Conservation (phyloP, 2,888 invertebrate genomes). For the Alitta virens region DNA sequence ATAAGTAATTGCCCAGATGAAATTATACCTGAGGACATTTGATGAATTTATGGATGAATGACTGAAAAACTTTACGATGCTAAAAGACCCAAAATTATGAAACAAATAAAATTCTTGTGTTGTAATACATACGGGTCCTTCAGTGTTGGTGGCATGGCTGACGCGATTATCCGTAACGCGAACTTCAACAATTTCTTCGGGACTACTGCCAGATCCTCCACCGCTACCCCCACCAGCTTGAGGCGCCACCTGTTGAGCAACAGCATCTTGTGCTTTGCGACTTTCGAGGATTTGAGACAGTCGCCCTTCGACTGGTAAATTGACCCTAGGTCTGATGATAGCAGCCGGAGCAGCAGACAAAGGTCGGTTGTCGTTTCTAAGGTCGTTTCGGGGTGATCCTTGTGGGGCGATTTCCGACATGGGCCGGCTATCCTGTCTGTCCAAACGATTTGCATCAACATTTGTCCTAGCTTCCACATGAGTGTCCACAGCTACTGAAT, state of each 20-base stretch:
- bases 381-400: not conserved
- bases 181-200: not conserved
- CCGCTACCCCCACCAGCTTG: not conserved
- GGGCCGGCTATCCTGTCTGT: not conserved
- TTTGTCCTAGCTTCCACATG: not conserved
- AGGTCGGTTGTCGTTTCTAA: not conserved
- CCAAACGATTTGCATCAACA: not conserved
- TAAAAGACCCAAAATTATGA: too few species aligned
- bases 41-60: too few species aligned
- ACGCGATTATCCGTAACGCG: conserved; percentile 8
- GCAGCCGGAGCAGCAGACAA: not conserved
- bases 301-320: conserved; percentile 23
- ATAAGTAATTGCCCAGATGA: too few species aligned
- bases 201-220: not conserved
- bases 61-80: not conserved
- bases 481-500: not conserved
- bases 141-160: conserved; percentile 30
- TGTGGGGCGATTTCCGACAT: not conserved
- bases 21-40: too few species aligned
- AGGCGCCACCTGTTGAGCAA: not conserved
- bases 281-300: conserved; percentile 25
- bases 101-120: too few species aligned
- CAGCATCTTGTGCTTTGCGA: conserved; percentile 7
- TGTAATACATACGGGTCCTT: conserved; percentile 30
- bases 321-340: conserved; percentile 1